Conservation (phyloP, 1,140 invertebrate species). For the Sycobia sp. region DNA sequence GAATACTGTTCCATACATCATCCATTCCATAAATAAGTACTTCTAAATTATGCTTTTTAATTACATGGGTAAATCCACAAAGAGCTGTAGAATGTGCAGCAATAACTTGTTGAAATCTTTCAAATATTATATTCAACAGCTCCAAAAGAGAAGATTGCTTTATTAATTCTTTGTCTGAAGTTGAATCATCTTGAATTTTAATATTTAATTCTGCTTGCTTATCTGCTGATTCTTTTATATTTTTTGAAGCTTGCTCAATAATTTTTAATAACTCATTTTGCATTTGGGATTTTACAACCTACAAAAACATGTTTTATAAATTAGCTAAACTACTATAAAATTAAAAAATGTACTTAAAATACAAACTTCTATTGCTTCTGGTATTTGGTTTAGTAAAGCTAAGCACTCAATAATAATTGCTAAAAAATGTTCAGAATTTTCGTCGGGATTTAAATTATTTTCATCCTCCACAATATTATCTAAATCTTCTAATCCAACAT, state of each 20-base stretch:
- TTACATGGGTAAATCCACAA: constrained; percentile 66
- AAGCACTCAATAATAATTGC: constrained; percentile 85
- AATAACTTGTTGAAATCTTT: constrained; percentile 77
- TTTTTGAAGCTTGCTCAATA: constrained; percentile 76
- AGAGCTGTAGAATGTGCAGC: constrained; percentile 71
- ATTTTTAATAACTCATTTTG: constrained; percentile 79
- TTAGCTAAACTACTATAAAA: constrained; percentile 2
- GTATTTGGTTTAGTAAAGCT: constrained; percentile 81
- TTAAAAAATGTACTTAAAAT: constrained; percentile 1
- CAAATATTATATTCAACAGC: constrained; percentile 70
- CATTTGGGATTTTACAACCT: constrained; percentile 81
- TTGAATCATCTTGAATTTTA: constrained; percentile 16
- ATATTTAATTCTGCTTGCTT: constrained; percentile 31
- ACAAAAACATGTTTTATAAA: constrained; percentile 40
- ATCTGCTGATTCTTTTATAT: constrained; percentile 67
- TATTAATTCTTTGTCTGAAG: constrained; percentile 36
- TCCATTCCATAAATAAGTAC: constrained; percentile 75
- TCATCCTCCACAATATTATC: constrained; percentile 68
- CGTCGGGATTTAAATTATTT: constrained; percentile 68
- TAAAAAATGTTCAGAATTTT: constrained; percentile 74
- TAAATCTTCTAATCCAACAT: constrained; percentile 43
- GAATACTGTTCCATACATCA: constrained; percentile 88
- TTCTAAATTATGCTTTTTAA: constrained; percentile 63
- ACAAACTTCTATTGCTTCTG: constrained; percentile 80
- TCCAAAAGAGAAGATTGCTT: constrained; percentile 59